Percentiles rank a stretch among this genome's conserved stretches.
Conservation (phyloP, 1,140 invertebrate species). For the Drepana arcuata region DNA sequence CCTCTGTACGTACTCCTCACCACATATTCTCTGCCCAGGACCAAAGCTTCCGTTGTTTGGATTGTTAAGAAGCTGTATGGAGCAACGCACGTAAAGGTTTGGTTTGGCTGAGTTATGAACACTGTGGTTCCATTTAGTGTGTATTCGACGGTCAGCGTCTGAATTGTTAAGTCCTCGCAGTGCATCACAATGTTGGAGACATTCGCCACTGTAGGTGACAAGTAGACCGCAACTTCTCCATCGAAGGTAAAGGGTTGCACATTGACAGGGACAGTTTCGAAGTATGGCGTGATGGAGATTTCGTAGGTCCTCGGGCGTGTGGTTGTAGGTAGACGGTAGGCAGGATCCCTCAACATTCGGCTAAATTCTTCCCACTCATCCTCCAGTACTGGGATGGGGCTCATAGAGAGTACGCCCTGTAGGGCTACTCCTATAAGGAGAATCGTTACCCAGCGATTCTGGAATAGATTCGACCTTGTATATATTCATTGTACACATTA, state of each 20-base stretch:
- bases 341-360: slow-evolving; percentile 27
- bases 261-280: slow-evolving; percentile 53
- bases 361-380: slow-evolving; percentile 48
- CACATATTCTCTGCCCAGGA: slow-evolving; percentile 24
- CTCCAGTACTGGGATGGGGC: slow-evolving; percentile 36
- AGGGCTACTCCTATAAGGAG: slow-evolving; percentile 27
- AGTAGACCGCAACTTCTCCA: slow-evolving; percentile 73
- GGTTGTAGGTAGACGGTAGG: slow-evolving; percentile 41
- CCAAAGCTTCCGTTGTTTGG: slow-evolving; percentile 16
- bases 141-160: slow-evolving; percentile 16
- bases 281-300: slow-evolving; percentile 74
- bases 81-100: slow-evolving; percentile 28
- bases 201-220: slow-evolving; percentile 26
- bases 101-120: slow-evolving; percentile 13
- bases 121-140: slow-evolving; percentile 1
- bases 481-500: too few species aligned
- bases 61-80: slow-evolving; percentile 46
- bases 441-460: slow-evolving; percentile 37
- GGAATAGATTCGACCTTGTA: too few species aligned
- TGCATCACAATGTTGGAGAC: slow-evolving; percentile 75
- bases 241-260: slow-evolving; percentile 72
- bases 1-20: slow-evolving; percentile 54
- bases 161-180: slow-evolving; percentile 73
- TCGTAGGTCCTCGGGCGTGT: slow-evolving; percentile 71
- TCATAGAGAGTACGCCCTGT: slow-evolving; percentile 27